Base-by-base conservation (phyloP, 2,113 vertebrate species). In the Amphiprion ocellaris region DNA sequence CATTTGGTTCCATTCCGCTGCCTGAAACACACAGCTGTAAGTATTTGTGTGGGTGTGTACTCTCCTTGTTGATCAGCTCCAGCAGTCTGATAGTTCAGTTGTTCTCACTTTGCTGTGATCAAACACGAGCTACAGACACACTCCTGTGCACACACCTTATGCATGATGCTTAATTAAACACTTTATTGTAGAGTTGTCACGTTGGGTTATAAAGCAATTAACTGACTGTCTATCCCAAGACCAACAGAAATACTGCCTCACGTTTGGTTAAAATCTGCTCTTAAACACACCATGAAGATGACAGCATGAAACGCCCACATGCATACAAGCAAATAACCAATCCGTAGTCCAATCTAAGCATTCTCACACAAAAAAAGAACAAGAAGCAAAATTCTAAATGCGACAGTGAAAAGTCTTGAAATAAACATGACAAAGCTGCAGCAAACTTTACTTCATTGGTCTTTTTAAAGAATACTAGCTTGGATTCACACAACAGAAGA, bases 71-170 rank as follows among this genome's bases (percentile, higher is more conserved):
- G 76, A 69, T 46, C 10, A 67, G 49, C 21, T 69, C 24, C 63
- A 65, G 56, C 30, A 30, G 66, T 74, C n/a, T 49, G 85, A 58
- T 85, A 63, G 76, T 59, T 72, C 90, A 91, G 90, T 93, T 94
- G 92, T 90, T 93, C 87, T 87, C 92, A 92, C 87, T 75, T 92
- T 79, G 71, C 79, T 89, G 89, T 85, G 79, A 90, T 87, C 73
- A 92, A 89, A 92, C 89, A 87, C 58, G 46, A 55, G 49, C 74
- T 62, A 71, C 87, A 82, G 41, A 76, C 71, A 69, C 47, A 65
- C 37, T 59, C 30, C 56, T 70, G 55, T 46, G 30, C 81, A 77
- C 23, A 77, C 63, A 15, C 55, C 50, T 58, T 5, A 4, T 12
- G 59, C 65, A 11, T 68, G 4, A 3, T 56, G 23, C 14, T 26